Percentiles rank a stretch among this genome's conserved stretches.
Evolutionary conservation across 2,797 vertebrate genomes (phyloP).

Genomic region (Sylvilagus floridanus): DNA sequence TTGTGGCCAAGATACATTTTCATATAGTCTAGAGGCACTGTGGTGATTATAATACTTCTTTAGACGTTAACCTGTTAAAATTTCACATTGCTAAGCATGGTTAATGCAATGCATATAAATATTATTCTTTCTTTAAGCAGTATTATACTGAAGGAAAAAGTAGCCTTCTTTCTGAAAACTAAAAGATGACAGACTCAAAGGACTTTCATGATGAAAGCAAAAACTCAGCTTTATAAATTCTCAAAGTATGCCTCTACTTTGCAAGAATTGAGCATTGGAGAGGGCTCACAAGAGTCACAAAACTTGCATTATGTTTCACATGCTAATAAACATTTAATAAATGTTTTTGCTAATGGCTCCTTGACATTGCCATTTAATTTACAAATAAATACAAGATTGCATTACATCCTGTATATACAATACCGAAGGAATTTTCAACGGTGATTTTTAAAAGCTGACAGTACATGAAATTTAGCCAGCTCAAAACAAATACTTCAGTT

Average conservation of each 20-base stretch:
- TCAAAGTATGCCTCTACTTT: constrained; percentile 25
- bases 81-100: constrained; percentile 2
- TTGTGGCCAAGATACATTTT: constrained; percentile 65
- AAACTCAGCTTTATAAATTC: constrained; percentile 42
- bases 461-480: constrained; percentile 18
- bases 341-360: neutral
- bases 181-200: constrained; percentile 15
- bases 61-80: constrained; percentile 21
- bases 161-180: constrained; percentile 46
- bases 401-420: constrained; percentile 11
- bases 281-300: neutral
- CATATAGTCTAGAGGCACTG: constrained; percentile 66
- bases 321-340: constrained; percentile 60
- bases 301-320: neutral
- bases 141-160: constrained; percentile 2
- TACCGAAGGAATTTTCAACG: constrained; percentile 10
- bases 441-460: constrained; percentile 59
- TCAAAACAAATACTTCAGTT: constrained; percentile 26
- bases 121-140: constrained; percentile 55
- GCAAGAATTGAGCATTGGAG: neutral
- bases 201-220: constrained; percentile 15
- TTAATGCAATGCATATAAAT: constrained; percentile 34
- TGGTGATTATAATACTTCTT: constrained; percentile 14
- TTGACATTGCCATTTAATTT: constrained; percentile 50
- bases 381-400: constrained; percentile 17